Base-by-base conservation (phyloP, 2,888 invertebrate species). In the Entomobrya proxima region DNA sequence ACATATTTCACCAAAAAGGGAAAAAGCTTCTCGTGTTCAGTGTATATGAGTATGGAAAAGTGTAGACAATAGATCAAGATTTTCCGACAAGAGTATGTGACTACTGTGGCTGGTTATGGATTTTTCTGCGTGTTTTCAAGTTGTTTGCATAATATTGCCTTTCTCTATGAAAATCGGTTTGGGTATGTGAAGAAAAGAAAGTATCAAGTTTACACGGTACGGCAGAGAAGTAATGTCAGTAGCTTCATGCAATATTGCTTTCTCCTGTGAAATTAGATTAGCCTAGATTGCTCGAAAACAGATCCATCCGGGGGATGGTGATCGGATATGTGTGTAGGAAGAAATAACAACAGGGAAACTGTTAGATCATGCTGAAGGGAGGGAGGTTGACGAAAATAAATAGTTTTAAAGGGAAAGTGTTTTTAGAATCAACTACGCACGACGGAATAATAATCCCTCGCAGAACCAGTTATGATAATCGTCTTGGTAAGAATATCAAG, bases 251-350 rank as follows among this genome's bases (percentile, higher is more conserved):
- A 75, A 75, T 75, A 82, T 82, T 82, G 75, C 82, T 75, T 82
- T 82, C 82, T 82, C 82, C 27, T 50, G 83, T 64, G 64, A 83
- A 83, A 83, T 83, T 83, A 76, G 83, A 83, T 83, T 83, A 83
- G 21, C 67, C 83, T 75, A 76, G 83, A 76, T 83, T 83, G 75
- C 40, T n/a, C 52, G 76, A 75, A 75, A 32, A 24, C 9, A 75
- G 64, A 83, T 82, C 64, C 75, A 82, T 75, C 61, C 47, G 2
- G 64, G 50, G 35, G 32, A 21, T 50, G 58, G 44, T 27, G 24
- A 27, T 55, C 18, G 18, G 50, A 50, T 50, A n/a, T 6, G 18
- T n/a, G 18, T 11, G 21, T 50, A 7, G 1, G 50, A 18, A 50
- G 21, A 21, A 50, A 6, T 18, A 50, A 21, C 50, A 18, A 21